A percentile compares a stretch with the other conserved stretches of the same genome.
Evolutionary conservation across 2,797 vertebrate genomes (phyloP).

Genomic region (Tenualosa thibaudeaui): DNA sequence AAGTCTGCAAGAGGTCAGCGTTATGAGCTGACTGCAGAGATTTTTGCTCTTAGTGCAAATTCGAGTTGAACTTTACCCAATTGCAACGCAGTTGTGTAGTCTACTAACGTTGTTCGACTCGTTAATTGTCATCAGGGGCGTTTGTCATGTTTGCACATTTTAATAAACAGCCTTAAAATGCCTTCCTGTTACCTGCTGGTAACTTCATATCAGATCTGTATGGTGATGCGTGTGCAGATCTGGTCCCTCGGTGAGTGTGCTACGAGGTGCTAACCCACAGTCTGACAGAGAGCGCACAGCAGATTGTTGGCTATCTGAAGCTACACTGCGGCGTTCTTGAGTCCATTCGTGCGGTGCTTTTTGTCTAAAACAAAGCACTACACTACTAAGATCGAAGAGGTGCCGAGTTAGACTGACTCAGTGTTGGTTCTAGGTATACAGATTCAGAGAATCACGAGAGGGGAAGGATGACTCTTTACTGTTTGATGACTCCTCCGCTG

Average conservation of each 20-base stretch:
- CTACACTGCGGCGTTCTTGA: background rate
- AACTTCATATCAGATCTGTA: background rate
- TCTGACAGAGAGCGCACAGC: background rate
- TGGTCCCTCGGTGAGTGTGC: background rate
- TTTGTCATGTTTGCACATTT: background rate
- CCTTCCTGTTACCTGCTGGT: background rate
- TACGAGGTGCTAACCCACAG: background rate
- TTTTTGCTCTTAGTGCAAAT: slow-evolving; percentile 25
- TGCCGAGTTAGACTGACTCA: background rate
- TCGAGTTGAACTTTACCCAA: background rate
- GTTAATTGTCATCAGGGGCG: background rate
- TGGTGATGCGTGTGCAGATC: background rate
- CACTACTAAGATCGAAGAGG: background rate
- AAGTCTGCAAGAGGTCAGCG: slow-evolving; percentile 60
- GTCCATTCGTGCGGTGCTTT: background rate
- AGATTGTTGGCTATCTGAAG: background rate
- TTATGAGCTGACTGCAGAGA: slow-evolving; percentile 57
- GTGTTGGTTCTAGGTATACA: background rate
- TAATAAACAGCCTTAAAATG: background rate
- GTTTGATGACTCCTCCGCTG: background rate
- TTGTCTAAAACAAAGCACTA: background rate
- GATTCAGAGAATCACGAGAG: background rate
- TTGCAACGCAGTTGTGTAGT: background rate
- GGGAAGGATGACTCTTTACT: background rate
- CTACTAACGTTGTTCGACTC: background rate